Conservation (phyloP, 2,888 invertebrate species). For the Dasysyrphus tricinctus region DNA sequence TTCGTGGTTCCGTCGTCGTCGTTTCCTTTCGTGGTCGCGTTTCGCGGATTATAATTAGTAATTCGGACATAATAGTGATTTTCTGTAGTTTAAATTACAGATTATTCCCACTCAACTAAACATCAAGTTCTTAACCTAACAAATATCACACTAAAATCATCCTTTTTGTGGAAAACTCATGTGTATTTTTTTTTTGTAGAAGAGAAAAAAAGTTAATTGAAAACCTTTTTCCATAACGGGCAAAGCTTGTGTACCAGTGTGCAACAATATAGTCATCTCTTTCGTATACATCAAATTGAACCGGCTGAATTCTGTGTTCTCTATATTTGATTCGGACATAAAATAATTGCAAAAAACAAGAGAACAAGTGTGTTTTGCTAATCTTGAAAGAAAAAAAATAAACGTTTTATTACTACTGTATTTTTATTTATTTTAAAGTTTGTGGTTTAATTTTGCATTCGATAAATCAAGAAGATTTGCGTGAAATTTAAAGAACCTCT, state of each 20-base stretch:
- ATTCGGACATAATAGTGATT: slow-evolving; percentile 58
- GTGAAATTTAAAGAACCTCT: slow-evolving; percentile 1
- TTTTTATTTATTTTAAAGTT: neutral
- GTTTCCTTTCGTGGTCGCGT: slow-evolving; percentile 64
- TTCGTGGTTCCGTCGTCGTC: slow-evolving; percentile 67
- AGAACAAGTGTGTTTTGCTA: slow-evolving; percentile 3
- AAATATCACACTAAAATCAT: neutral
- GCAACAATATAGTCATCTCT: slow-evolving; percentile 41
- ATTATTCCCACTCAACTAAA: slow-evolving; percentile 24
- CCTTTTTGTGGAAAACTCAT: slow-evolving; percentile 19
- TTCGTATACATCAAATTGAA: slow-evolving; percentile 29
- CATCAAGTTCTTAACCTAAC: slow-evolving; percentile 26
- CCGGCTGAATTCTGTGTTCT: slow-evolving; percentile 58
- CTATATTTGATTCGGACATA: slow-evolving; percentile 14
- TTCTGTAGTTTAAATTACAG: slow-evolving; percentile 31
- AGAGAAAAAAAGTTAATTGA: slow-evolving; percentile 45
- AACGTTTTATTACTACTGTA: neutral
- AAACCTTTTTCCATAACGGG: slow-evolving; percentile 44
- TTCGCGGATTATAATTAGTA: slow-evolving; percentile 52
- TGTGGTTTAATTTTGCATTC: neutral
- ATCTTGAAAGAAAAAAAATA: neutral
- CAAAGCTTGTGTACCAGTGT: slow-evolving; percentile 64
- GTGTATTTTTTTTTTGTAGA: slow-evolving; percentile 33
- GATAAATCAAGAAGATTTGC: neutral
- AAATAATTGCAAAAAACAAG: slow-evolving; percentile 18